Conservation (phyloP, 2,797 vertebrate species). For the Miichthys miiuy region DNA sequence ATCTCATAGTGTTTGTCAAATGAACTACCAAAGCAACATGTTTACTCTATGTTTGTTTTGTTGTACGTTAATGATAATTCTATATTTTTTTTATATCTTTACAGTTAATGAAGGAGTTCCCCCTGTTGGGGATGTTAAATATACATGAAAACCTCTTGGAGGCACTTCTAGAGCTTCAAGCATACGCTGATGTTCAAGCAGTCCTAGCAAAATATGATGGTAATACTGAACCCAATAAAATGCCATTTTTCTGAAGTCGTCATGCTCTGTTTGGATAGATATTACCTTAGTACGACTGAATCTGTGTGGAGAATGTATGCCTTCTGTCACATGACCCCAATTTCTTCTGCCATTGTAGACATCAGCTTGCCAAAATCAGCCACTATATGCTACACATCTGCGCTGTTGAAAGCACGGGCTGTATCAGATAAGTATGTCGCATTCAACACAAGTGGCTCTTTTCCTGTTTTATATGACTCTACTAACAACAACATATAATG, state of each 20-base stretch:
- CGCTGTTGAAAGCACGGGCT: constrained; percentile 96
- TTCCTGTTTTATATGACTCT: neutral
- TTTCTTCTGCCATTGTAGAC: constrained; percentile 84
- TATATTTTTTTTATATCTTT: constrained; percentile 42
- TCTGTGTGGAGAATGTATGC: neutral
- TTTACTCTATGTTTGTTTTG: neutral
- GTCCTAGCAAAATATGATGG: constrained; percentile 99
- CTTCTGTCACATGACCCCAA: neutral
- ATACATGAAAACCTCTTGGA: constrained; percentile 99
- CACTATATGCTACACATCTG: constrained; percentile 99
- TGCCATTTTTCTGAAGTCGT: neutral
- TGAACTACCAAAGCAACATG: neutral
- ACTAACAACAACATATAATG: neutral
- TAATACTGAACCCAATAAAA: constrained; percentile 71
- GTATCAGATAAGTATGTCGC: constrained; percentile 97
- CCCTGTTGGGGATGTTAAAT: constrained; percentile 98
- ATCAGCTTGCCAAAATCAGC: constrained; percentile 99
- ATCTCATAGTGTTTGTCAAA: neutral
- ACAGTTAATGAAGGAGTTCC: constrained; percentile 99
- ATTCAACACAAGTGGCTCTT: neutral
- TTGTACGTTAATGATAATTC: neutral
- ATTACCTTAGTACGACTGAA: neutral
- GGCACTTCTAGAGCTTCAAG: constrained; percentile 96
- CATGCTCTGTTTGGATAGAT: neutral
- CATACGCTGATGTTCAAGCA: constrained; percentile 98